These are phyloP conservation scores for Crematogaster levior DNA, from an alignment of 2,888 invertebrate genomes.

Conservation along the genomic window DNA sequence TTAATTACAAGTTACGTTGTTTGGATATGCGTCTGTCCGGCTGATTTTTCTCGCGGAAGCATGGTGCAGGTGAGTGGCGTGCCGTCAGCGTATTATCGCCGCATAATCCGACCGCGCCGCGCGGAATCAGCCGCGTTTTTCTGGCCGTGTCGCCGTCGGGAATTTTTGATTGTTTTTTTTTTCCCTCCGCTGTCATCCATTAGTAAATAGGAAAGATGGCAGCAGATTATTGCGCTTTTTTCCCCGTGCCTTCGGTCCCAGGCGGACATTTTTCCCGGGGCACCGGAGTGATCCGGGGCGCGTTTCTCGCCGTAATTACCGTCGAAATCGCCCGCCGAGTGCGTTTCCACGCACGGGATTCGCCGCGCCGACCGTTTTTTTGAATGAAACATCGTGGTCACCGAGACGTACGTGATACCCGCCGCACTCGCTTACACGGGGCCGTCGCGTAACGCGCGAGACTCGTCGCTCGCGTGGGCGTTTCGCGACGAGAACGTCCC, in stretches of 20 bases:
- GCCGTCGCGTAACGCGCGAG: neutral
- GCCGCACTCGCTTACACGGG: neutral
- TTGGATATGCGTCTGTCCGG: constrained; percentile 84
- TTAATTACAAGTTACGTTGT: constrained; percentile 85
- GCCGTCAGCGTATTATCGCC: constrained; percentile 70
- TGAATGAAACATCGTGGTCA: constrained; percentile 47
- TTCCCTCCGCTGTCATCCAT: constrained; percentile 83
- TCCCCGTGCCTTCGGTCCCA: constrained; percentile 78
- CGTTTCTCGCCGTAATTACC: constrained; percentile 1
- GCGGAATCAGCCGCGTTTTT: constrained; percentile 74
- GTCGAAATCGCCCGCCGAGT: constrained; percentile 28
- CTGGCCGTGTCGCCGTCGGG: constrained; percentile 77
- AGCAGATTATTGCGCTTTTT: constrained; percentile 85
- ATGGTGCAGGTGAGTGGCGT: constrained; percentile 84
- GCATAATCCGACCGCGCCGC: constrained; percentile 51
- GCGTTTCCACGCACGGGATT: constrained; percentile 76
- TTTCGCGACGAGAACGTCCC: neutral
- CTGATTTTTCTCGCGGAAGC: constrained; percentile 83
- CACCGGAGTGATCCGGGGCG: constrained; percentile 9
- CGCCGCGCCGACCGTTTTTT: constrained; percentile 64
- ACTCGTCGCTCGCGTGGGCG: neutral
- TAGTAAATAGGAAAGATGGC: constrained; percentile 86
- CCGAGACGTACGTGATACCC: constrained; percentile 14
- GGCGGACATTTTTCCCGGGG: constrained; percentile 82
- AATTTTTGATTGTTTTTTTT: constrained; percentile 84